Base-by-base conservation (phyloP, 2,888 invertebrate genomes). In the Agonopterix arenella region DNA sequence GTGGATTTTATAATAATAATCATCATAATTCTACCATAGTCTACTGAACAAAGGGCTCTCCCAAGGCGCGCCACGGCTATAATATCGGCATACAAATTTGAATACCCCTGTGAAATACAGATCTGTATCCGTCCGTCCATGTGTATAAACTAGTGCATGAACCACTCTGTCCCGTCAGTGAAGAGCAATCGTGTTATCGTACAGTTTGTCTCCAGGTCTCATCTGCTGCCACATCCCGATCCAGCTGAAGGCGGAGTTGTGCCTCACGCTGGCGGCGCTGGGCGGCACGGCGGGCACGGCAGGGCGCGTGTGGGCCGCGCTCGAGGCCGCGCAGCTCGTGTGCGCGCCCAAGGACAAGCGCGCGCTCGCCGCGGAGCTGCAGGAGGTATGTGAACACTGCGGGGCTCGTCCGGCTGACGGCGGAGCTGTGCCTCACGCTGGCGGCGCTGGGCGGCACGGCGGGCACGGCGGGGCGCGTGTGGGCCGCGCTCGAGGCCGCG, bases 191-290 rank as follows among this genome's bases (percentile, higher is more conserved):
- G 7, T 18, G 18, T 28, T 7, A 28, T 28, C 7, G 28, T 7
- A 28, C 1, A 28, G 16, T 5, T 44, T 16, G 36, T 11, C 10
- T 37, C 2, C 68, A 84, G 95, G 98, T 10, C 86, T 98, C 44
- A 91, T 98, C 8, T 92, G 95, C 61, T 98, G 98, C 75, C 94
- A 95, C 46, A 93, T 98, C 59, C 96, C 97, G 0, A 91, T 97
- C 46, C 90, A 91, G 2, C 88, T 98, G 53, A 98, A 98, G 86
- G 94, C 96, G 0, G 93, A 95, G 67, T 86, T 98, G 48, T 88
- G 97, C n/a, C 70, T 83, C 16, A 93, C 96, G 0, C 84, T 98
- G 48, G 93, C 95, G 0, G 94, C 96, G 1, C 85, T 98, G 52
- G 94, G 95, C n/a, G 92, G 92, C 62, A 92, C 94, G 0, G 91